These are phyloP conservation scores for Poecilia velifera DNA, from an alignment of 2,797 vertebrate genomes.

Conservation along the genomic window DNA sequence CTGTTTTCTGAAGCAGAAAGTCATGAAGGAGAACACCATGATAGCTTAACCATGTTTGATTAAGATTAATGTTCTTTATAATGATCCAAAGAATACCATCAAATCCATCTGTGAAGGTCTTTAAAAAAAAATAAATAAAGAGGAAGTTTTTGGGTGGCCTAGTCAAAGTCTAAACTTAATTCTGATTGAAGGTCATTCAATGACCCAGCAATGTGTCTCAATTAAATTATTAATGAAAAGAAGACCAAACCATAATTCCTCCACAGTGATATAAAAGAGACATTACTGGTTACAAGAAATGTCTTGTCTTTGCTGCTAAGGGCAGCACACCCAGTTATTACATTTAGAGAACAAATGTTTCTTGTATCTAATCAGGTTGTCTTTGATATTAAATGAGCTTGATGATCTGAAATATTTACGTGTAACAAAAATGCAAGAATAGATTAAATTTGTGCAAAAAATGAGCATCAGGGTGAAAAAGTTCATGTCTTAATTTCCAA, in stretches of 20 bases:
- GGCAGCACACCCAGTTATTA: neutral
- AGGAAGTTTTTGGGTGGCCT: neutral
- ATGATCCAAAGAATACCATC: neutral
- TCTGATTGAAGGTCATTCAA: neutral
- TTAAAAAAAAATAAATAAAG: neutral
- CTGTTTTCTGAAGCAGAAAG: neutral
- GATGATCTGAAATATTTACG: neutral
- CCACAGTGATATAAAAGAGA: neutral
- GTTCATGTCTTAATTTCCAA: slow-evolving; percentile 23
- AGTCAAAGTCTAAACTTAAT: neutral
- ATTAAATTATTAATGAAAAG: neutral
- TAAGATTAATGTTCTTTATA: neutral
- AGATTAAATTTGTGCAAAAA: neutral
- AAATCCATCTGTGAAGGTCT: neutral
- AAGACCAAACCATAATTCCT: neutral
- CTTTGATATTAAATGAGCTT: neutral
- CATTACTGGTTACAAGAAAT: neutral
- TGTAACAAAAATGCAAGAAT: neutral
- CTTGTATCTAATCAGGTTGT: neutral
- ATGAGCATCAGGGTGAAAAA: slow-evolving; percentile 19
- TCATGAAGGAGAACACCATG: neutral
- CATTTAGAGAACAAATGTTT: neutral
- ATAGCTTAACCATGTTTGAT: neutral
- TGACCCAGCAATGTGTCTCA: neutral
- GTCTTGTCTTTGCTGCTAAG: neutral